phyloP scores from a whole-genome alignment of 2,113 vertebrate genomes.

The Urocolius indicus region DNA sequence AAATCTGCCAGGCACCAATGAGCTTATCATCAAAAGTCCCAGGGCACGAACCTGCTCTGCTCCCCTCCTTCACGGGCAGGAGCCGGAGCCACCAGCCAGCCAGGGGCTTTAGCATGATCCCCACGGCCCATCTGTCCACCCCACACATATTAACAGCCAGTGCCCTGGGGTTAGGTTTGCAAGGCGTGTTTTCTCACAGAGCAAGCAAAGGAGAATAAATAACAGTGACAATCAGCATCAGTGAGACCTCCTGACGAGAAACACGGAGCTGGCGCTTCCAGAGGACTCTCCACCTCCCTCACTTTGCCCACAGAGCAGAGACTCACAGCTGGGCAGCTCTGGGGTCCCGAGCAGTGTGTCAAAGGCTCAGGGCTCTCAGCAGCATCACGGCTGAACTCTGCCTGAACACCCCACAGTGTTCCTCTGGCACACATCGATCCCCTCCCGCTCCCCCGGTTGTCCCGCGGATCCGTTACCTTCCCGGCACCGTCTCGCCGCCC shows the following conservation, averaged over 20 bases:
- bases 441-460: background rate
- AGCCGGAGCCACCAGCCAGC: background rate
- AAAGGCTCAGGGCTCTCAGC: background rate
- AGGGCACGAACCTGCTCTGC: background rate
- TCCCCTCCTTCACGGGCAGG: background rate
- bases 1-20: background rate
- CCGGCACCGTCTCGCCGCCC: background rate
- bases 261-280: background rate
- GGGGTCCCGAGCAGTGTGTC: fast-evolving
- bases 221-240: background rate
- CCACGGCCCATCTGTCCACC: constrained; percentile 37
- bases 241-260: background rate
- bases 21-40: constrained; percentile 8
- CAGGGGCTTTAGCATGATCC: constrained; percentile 18
- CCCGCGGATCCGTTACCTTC: background rate
- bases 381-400: background rate
- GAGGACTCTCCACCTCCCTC: background rate
- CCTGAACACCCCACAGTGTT: background rate
- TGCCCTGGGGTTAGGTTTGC: background rate
- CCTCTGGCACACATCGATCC: background rate
- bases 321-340: fast-evolving
- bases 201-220: constrained; percentile 44
- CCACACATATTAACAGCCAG: background rate
- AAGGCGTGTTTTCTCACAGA: constrained; percentile 11
- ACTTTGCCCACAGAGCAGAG: background rate